A percentile compares a stretch with the other conserved stretches of the same genome.
phyloP scores from a whole-genome alignment of 2,888 invertebrate genomes.

The Aphrophora alni region DNA sequence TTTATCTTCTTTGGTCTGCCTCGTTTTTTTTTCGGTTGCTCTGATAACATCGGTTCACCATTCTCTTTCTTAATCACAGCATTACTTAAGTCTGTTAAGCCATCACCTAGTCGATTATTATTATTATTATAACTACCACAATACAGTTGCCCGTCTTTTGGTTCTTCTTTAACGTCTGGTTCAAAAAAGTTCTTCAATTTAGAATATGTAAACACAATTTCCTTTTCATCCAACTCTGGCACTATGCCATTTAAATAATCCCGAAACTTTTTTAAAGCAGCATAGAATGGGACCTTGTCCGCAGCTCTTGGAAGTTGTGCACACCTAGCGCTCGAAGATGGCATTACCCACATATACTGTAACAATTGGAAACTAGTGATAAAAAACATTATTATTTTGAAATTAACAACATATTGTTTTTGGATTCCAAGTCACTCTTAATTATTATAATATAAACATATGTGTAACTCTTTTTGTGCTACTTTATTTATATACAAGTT shows the following conservation, averaged over 20 bases:
- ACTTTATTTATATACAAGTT: too few species aligned
- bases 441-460: too few species aligned
- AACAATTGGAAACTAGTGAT: constrained; percentile 53
- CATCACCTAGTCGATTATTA: constrained; percentile 36
- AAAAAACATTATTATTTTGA: constrained; percentile 20
- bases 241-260: constrained; percentile 91
- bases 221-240: constrained; percentile 82
- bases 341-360: constrained; percentile 99
- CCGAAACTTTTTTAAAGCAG: constrained; percentile 92
- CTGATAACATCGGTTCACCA: constrained; percentile 58
- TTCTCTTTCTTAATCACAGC: constrained; percentile 48
- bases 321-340: constrained; percentile 96
- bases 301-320: constrained; percentile 96
- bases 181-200: constrained; percentile 70
- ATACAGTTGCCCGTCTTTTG: constrained; percentile 52
- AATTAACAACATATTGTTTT: too few species aligned
- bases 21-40: constrained; percentile 79
- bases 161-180: constrained; percentile 60
- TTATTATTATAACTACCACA: constrained; percentile 46
- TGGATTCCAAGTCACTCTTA: too few species aligned
- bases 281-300: constrained; percentile 98
- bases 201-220: constrained; percentile 83
- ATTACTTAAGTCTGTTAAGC: constrained; percentile 54
- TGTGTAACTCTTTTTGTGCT: too few species aligned
- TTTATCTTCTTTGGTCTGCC: constrained; percentile 88